Evolutionary conservation across 2,797 vertebrate species (phyloP), one percentile per base, ranked within the genome.

Genomic region (Petrocephalus schoutedeni): DNA sequence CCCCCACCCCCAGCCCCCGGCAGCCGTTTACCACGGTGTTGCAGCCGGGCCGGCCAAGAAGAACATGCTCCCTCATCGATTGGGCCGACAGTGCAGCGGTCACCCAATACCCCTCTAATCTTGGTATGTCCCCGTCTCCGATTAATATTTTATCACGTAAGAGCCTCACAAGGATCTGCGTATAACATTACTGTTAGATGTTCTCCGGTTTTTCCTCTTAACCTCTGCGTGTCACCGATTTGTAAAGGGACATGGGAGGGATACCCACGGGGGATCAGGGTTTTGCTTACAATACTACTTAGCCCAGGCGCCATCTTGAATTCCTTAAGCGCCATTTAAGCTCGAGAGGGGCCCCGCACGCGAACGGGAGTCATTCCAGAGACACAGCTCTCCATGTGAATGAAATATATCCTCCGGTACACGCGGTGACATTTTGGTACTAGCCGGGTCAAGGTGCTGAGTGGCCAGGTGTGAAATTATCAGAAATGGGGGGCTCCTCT

Each of bases 121-220:
- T 91, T 94, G 91, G 92, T 93, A 93, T 92, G 91, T 93, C 94
- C 90, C 91, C 91, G 64, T 93, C 93, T 92, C 88, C 93, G 95
- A 96, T 96, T 96, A 96, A 96, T 96, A 96, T 96, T 96, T 96
- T 94, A 96, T 96, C 92, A 92, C 93, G 95, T 96, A 96, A 96
- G 95, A 96, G 94, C 94, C 92, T 95, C 93, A 94, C 93, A 95
- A 94, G 95, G 95, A 95, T 95, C 95, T 95, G 92, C 94, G 91
- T 93, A 92, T 92, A 93, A 93, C 95, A 95, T 96, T 96, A 94
- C 94, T 95, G 96, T 88, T 94, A 93, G 93, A 92, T 96, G 93
- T 95, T 93, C 94, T 94, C 93, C 95, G 94, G 95, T 95, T 95
- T 94, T 71, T 95, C 95, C 90, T 93, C 89, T 92, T 95, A 94